These are phyloP conservation scores for Aldabrachelys gigantea DNA, from an alignment of 2,113 vertebrate species.

Conservation along the genomic window DNA sequence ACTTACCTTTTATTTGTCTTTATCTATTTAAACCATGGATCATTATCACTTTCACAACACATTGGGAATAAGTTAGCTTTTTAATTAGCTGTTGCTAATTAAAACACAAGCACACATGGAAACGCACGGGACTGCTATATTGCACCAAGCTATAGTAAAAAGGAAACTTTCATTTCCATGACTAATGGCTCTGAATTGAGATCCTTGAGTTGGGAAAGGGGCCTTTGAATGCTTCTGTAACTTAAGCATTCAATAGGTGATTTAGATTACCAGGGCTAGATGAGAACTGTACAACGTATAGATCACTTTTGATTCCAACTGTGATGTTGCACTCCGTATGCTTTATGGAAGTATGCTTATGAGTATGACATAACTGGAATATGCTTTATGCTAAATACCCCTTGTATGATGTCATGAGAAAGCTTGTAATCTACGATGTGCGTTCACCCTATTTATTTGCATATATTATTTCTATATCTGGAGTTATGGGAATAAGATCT, in stretches of 20 bases:
- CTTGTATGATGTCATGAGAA: too few species aligned
- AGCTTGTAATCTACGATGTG: too few species aligned
- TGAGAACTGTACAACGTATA: neutral
- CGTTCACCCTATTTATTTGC: too few species aligned
- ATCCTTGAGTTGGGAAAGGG: neutral
- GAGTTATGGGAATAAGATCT: too few species aligned
- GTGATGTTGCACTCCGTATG: too few species aligned
- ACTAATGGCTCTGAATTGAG: neutral
- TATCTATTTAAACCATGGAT: conserved; percentile 37
- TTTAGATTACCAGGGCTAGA: neutral
- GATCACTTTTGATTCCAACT: neutral
- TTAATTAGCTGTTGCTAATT: conserved; percentile 59
- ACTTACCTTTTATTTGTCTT: conserved; percentile 56
- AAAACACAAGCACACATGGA: conserved; percentile 11
- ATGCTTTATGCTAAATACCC: too few species aligned
- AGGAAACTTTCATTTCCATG: neutral
- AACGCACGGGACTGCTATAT: neutral
- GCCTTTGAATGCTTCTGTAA: neutral
- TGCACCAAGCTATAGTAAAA: neutral
- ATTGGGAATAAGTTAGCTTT: conserved; percentile 21
- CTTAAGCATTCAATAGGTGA: neutral
- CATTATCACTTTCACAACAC: conserved; percentile 36
- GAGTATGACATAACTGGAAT: too few species aligned
- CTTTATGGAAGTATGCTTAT: too few species aligned
- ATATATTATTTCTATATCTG: too few species aligned